phyloP scores from a whole-genome alignment of 2,113 vertebrate species.

The Tyto alba region DNA sequence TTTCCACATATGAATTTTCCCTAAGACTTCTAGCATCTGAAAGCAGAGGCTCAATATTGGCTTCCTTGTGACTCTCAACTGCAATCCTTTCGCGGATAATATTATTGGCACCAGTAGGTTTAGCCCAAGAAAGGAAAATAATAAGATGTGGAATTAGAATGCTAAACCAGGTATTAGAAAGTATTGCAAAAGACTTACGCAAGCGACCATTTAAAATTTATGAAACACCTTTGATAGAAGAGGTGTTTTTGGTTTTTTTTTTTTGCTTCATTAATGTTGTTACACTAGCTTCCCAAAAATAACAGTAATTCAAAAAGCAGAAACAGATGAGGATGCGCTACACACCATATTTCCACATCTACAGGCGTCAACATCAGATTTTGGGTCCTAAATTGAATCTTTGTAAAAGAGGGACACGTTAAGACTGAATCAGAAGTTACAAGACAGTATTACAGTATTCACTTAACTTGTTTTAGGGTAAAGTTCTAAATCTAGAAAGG shows the following conservation, averaged over 20 bases:
- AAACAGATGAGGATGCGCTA: neutral
- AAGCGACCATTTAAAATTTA: neutral
- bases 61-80: neutral
- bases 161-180: neutral
- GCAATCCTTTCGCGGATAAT: neutral
- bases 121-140: neutral
- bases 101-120: neutral
- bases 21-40: neutral
- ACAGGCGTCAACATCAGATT: neutral
- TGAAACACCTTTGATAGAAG: neutral
- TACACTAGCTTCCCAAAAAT: neutral
- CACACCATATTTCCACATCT: neutral
- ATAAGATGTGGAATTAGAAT: neutral
- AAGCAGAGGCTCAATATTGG: neutral
- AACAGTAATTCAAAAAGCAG: neutral
- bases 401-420: neutral
- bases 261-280: neutral
- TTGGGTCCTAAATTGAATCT: neutral
- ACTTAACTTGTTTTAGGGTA: neutral
- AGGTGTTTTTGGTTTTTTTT: rapidly evolving
- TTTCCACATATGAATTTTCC: neutral
- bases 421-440: neutral
- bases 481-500: neutral
- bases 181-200: neutral
- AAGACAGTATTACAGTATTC: neutral